phyloP scores from a whole-genome alignment of 2,888 invertebrate species.

The Ctena decussata region DNA sequence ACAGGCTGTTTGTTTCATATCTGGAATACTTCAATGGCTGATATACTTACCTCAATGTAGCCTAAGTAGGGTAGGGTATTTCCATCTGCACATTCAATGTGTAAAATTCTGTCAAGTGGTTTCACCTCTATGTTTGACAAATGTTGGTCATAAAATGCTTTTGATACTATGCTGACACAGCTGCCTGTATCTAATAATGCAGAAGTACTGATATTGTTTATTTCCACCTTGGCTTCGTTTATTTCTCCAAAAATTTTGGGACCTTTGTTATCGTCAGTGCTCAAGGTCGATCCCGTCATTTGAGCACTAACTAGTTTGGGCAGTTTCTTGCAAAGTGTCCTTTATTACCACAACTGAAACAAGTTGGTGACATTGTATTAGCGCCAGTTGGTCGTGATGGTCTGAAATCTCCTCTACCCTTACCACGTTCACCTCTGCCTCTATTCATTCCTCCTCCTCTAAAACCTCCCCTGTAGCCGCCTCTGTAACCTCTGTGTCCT shows the following conservation, averaged over 20 bases:
- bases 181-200: too few relatives aligned
- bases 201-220: too few relatives aligned
- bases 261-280: not conserved
- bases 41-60: too few relatives aligned
- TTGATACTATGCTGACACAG: too few relatives aligned
- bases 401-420: not conserved
- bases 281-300: too few relatives aligned
- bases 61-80: not conserved
- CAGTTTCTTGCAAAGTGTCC: not conserved
- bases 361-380: too few relatives aligned
- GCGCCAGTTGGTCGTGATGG: not conserved
- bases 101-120: not conserved
- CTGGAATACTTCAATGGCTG: too few relatives aligned
- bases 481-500: slow-evolving; percentile 27
- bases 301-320: too few relatives aligned
- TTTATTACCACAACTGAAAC: not conserved
- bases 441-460: not conserved
- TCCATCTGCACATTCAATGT: not conserved
- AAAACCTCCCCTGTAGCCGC: too few relatives aligned
- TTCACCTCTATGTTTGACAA: not conserved
- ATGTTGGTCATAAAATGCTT: not conserved
- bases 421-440: too few relatives aligned
- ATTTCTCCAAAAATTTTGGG: not conserved
- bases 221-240: not conserved
- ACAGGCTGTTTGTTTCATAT: too few relatives aligned